Conservation (phyloP, 2,888 invertebrate genomes). For the Galeruca laticollis region DNA sequence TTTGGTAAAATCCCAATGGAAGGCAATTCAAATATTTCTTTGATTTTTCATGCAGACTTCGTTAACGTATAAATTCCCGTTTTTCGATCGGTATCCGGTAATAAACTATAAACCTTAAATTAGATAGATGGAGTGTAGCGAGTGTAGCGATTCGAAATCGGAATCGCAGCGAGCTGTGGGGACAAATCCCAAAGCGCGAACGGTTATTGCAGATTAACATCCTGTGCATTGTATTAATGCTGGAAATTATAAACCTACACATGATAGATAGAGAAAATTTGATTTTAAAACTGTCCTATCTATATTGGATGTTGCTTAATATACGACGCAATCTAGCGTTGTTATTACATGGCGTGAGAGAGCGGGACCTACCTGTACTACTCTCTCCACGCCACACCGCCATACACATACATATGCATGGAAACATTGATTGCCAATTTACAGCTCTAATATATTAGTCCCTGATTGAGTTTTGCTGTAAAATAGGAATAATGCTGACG, state of each 20-base stretch:
- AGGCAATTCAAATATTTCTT: slow-evolving; percentile 37
- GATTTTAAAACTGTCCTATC: slow-evolving; percentile 68
- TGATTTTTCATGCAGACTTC: slow-evolving; percentile 44
- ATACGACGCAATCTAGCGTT: slow-evolving; percentile 68
- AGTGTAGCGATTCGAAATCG: slow-evolving; percentile 49
- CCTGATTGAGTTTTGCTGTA: slow-evolving; percentile 69
- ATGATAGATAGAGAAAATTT: slow-evolving; percentile 68
- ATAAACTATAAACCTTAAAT: slow-evolving; percentile 61
- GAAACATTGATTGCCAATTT: slow-evolving; percentile 70
- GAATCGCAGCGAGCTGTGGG: slow-evolving; percentile 56
- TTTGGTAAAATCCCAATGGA: slow-evolving; percentile 19
- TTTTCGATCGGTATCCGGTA: slow-evolving; percentile 46
- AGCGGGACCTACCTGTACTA: slow-evolving; percentile 49
- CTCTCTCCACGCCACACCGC: slow-evolving; percentile 40
- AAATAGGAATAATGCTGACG: slow-evolving; percentile 69
- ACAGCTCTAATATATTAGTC: slow-evolving; percentile 69
- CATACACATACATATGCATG: slow-evolving; percentile 67
- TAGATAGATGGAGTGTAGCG: slow-evolving; percentile 55
- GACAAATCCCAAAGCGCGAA: slow-evolving; percentile 64
- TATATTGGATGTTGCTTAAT: slow-evolving; percentile 68
- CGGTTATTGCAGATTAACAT: slow-evolving; percentile 68
- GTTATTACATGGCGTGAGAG: slow-evolving; percentile 64
- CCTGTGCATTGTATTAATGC: slow-evolving; percentile 67
- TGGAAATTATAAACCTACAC: slow-evolving; percentile 67
- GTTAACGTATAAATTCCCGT: slow-evolving; percentile 43